These are phyloP conservation scores for Hirtodrosophila trivittata DNA, from an alignment of 2,888 invertebrate genomes.

Conservation along the genomic window DNA sequence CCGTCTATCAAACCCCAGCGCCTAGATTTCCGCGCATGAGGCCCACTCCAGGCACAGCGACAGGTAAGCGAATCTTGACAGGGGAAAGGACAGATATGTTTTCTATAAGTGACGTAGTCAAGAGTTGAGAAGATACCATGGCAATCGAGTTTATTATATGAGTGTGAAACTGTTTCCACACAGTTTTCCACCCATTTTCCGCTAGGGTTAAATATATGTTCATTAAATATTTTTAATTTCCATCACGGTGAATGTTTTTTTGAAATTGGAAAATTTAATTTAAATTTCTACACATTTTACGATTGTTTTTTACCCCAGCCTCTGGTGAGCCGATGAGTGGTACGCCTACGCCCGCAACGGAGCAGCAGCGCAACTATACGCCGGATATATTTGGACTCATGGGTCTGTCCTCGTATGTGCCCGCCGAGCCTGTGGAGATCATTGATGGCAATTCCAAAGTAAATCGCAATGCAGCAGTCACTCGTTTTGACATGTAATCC, in stretches of 20 bases:
- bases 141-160: no score
- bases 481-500: conserved; percentile 50
- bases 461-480: conserved; percentile 71
- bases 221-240: neutral
- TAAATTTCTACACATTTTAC: neutral
- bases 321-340: conserved; percentile 39
- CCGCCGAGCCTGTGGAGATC: conserved; percentile 85
- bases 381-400: conserved; percentile 85
- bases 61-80: no score
- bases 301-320: conserved; percentile 17
- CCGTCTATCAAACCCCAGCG: conserved; percentile 60
- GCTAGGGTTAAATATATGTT: neutral
- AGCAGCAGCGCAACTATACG: conserved; percentile 66
- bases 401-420: conserved; percentile 85
- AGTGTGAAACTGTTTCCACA: no score
- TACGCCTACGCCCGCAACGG: conserved; percentile 56
- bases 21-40: conserved; percentile 84
- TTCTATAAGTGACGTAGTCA: no score
- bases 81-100: no score
- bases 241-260: no score
- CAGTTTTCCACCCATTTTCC: no score
- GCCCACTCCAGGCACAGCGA: conserved; percentile 85
- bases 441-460: conserved; percentile 88
- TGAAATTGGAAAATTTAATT: no score
- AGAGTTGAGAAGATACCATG: no score